Conservation (phyloP, 2,797 vertebrate genomes). For the Lates japonicus region DNA sequence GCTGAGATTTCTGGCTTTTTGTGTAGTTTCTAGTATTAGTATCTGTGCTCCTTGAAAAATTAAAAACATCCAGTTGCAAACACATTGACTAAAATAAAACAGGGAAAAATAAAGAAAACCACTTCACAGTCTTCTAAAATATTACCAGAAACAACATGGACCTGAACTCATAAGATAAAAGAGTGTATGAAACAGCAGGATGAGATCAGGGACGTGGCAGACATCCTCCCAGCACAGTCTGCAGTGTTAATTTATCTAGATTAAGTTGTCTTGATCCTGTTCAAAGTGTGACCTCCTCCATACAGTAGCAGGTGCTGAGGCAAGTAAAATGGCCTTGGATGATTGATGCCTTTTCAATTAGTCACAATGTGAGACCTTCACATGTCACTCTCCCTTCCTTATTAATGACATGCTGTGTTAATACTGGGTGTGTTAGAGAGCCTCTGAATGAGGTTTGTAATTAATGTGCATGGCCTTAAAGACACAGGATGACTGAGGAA, state of each 20-base stretch:
- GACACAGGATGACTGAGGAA: conserved; percentile 29
- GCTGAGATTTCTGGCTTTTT: neutral
- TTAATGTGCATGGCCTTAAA: conserved; percentile 55
- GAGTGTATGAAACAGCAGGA: neutral
- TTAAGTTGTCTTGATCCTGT: conserved; percentile 63
- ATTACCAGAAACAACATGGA: neutral
- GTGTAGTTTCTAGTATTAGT: too few species aligned
- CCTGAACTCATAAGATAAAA: neutral
- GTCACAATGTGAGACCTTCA: conserved; percentile 73
- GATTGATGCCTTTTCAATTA: conserved; percentile 87
- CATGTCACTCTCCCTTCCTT: conserved; percentile 63
- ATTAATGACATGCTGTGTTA: conserved; percentile 71
- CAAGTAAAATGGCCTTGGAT: conserved; percentile 80
- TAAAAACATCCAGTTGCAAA: neutral
- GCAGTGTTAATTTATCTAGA: conserved; percentile 60
- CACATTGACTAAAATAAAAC: too few species aligned
- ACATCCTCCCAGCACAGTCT: conserved; percentile 24
- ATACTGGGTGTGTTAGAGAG: conserved; percentile 41
- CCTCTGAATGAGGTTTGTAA: conserved; percentile 47
- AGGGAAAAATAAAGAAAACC: neutral
- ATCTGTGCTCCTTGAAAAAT: neutral
- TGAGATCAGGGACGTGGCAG: conserved; percentile 22
- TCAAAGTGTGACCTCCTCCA: conserved; percentile 61
- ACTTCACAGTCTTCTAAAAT: neutral
- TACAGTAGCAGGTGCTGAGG: conserved; percentile 78